Base-by-base conservation (phyloP, 2,113 vertebrate species). In the Macquaria australasica region DNA sequence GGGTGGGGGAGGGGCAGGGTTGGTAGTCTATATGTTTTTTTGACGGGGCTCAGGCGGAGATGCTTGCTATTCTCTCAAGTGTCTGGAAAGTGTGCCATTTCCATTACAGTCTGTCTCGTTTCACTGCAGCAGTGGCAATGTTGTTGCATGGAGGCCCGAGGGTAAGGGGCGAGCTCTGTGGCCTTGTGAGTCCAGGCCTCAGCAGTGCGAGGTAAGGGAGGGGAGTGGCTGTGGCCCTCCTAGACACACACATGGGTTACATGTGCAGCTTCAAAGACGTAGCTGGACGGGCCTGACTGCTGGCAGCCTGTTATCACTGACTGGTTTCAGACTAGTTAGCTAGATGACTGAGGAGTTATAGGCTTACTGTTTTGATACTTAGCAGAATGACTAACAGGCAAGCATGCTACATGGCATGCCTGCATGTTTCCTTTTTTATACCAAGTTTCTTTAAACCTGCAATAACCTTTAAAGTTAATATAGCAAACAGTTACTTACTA, bases 21-120 rank as follows among this genome's bases (percentile, higher is more conserved):
- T 71, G 59, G 72, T 79, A 67, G 82, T 85, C 81, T 84, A 77
- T 87, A 62, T 77, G 64, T 91, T 93, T 93, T 93, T 79, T 93
- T 94, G 94, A 92, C 88, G 78, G 83, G 76, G 69, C 63, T 95
- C 92, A 94, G 91, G 87, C 92, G 88, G 95, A 95, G 92, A 89
- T 93, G 89, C 93, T 95, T 87, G 81, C 78, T 95, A 88, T 96
- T 97, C 95, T 95, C 95, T 90, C 6, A 5, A 28, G 94, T 96
- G 95, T 97, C 96, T 97, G 96, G 94, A 93, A 95, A 94, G 94
- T 64, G 83, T 93, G 91, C 79, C 85, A 85, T 95, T 96, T 95
- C 93, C 92, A 82, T 81, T 94, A 93, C 87, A 28, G 93, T 85
- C 90, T 62, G 81, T 96, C 95, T 76, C 15, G 86, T 94, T 95